Percentiles rank a stretch among this genome's conserved stretches.
phyloP scores from a whole-genome alignment of 1,140 invertebrate species.

The Anthonomus grandis region DNA sequence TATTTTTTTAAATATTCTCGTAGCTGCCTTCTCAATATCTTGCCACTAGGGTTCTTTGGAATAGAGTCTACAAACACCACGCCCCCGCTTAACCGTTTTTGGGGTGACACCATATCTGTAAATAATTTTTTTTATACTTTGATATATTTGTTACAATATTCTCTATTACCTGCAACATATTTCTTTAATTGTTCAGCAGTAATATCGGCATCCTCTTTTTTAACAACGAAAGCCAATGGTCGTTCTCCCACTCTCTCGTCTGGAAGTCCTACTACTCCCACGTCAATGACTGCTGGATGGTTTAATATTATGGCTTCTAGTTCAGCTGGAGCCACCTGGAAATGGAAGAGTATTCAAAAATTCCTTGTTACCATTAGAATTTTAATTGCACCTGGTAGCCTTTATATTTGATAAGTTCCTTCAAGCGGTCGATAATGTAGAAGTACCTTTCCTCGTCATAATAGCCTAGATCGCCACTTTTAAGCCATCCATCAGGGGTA shows the following conservation, averaged over 20 bases:
- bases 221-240: constrained; percentile 68
- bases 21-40: constrained; percentile 48
- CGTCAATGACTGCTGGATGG: constrained; percentile 65
- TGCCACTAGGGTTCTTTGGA: constrained; percentile 58
- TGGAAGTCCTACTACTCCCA: constrained; percentile 68
- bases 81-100: constrained; percentile 62
- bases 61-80: constrained; percentile 61
- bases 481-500: constrained; percentile 70
- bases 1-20: constrained; percentile 18
- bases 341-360: constrained; percentile 32
- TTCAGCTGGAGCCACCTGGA: constrained; percentile 69
- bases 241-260: constrained; percentile 65
- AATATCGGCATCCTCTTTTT: constrained; percentile 46
- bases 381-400: constrained; percentile 58
- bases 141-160: background rate
- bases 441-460: constrained; percentile 70
- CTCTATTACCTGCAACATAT: constrained; percentile 50
- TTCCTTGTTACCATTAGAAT: background rate
- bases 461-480: constrained; percentile 79
- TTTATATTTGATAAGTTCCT: constrained; percentile 87
- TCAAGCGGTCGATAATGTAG: constrained; percentile 79
- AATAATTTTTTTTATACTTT: background rate
- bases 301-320: constrained; percentile 67
- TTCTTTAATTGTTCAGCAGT: constrained; percentile 52
- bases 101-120: constrained; percentile 59